Percentiles rank a stretch among this genome's conserved stretches.
Conservation (phyloP, 2,113 vertebrate genomes). For the Oceanodroma tethys region DNA sequence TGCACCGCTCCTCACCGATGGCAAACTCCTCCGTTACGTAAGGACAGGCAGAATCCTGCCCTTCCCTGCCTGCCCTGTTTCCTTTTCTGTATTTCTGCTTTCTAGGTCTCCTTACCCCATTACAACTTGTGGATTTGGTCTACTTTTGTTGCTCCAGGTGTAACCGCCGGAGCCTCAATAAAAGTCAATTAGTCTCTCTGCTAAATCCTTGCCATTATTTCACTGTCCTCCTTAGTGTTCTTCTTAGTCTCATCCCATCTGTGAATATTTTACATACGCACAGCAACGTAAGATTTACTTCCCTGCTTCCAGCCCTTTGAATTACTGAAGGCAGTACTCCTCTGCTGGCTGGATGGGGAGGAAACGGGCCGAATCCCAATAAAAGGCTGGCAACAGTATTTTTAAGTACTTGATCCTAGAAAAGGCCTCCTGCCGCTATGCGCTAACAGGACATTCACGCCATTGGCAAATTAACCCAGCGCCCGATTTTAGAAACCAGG, state of each 20-base stretch:
- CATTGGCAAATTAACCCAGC: not conserved
- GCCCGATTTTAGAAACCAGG: not conserved
- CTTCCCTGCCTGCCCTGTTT: not conserved
- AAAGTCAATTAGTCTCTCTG: not conserved
- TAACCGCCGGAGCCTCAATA: not conserved
- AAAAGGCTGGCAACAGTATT: not conserved
- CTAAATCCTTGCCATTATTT: not conserved
- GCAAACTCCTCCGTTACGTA: rapidly evolving
- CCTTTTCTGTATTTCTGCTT: constrained; percentile 26
- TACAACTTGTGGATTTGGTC: not conserved
- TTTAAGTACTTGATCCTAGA: not conserved
- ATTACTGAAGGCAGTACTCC: rapidly evolving
- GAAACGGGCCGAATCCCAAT: rapidly evolving
- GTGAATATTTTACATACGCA: rapidly evolving
- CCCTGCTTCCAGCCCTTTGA: not conserved
- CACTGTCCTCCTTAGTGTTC: not conserved
- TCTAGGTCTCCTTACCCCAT: constrained; percentile 8
- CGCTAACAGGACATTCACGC: rapidly evolving
- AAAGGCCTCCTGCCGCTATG: rapidly evolving
- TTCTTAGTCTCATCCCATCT: not conserved
- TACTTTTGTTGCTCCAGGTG: not conserved
- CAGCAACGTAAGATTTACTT: not conserved
- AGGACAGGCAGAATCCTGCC: not conserved
- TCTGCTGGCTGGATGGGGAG: rapidly evolving
- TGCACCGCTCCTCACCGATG: rapidly evolving